Base-by-base conservation (phyloP, 2,888 invertebrate genomes). In the Athetis lepigone region DNA sequence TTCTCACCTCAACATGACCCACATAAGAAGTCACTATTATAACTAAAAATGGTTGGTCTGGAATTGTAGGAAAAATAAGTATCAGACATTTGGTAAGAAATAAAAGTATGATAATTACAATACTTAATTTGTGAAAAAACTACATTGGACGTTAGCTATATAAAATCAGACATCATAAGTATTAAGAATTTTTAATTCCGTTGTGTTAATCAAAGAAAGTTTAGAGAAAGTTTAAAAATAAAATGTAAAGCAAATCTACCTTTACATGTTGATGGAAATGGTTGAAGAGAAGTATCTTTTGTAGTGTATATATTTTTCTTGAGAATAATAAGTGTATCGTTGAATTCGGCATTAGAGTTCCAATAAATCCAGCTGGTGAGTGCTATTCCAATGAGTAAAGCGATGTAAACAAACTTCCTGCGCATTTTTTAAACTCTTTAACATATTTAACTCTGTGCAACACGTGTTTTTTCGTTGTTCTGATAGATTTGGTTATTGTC, bases 1-100 rank as follows among this genome's bases (percentile, higher is more conserved):
- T 96, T 68, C 98, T 95, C 36, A 96, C 87, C 77, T 96, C 96
- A 29, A 96, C 95, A 88, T 98, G 96, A 0, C 97, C 97, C 18
- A 96, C 97, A 89, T 97, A 97, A 0, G 98, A 98, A 13, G 98
- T 98, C 23, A 98, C 96, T 60, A 98, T 94, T 55, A 97, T 93
- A 23, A 96, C 59, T 39, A 92, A 59, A 33, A 88, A 86, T 39
- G 83, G 78, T 3, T 77, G 72, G 50, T 66, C 93, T 93, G 87
- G 39, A 89, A 89, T 40, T 18, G 27, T n/a, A 27, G 7, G 21
- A 8, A 11, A 19, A 19, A 16, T 18, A 11, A 6, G 29, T 46
- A 25, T 23, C 2, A 23, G 11, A 4, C 16, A 9, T 19, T 43
- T 13, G 29, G 9, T 36, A 7, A 42, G 23, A 25, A 52, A 18